Percentiles rank a stretch among this genome's conserved stretches.
Evolutionary conservation across 2,113 vertebrate genomes (phyloP).

Genomic region (Cyanoderma ruficeps): DNA sequence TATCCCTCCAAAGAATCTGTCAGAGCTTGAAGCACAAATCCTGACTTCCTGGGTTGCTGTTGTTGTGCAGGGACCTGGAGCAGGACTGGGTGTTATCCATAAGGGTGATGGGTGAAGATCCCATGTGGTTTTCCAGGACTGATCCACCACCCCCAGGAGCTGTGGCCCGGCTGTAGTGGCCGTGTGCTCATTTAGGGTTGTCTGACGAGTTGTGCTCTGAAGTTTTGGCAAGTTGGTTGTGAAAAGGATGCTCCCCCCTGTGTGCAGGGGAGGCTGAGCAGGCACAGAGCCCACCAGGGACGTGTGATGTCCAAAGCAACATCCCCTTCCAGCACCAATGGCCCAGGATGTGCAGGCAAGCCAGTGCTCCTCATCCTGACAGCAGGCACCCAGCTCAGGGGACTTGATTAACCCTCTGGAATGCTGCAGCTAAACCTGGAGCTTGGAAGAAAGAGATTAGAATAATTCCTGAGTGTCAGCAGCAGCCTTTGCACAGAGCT

Average conservation of each 20-base stretch:
- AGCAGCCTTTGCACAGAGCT: neutral
- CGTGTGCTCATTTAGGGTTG: accelerated
- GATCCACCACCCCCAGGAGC: neutral
- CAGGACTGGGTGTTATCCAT: neutral
- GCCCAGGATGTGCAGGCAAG: neutral
- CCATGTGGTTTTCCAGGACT: neutral
- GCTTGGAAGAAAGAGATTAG: neutral
- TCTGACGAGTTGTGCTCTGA: neutral
- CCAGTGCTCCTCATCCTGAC: neutral
- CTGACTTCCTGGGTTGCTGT: neutral
- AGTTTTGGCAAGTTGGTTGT: neutral
- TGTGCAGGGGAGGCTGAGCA: neutral
- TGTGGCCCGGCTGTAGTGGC: neutral
- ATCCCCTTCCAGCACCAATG: neutral
- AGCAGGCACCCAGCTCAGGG: neutral
- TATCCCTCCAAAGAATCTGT: neutral
- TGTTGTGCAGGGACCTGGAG: neutral
- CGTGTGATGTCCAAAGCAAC: accelerated
- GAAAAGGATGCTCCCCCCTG: neutral
- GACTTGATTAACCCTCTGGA: neutral
- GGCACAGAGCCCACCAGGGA: neutral
- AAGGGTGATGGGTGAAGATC: neutral
- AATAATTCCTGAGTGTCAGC: neutral
- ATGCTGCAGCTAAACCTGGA: neutral
- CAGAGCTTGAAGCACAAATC: neutral